Base-by-base conservation (phyloP, 2,888 invertebrate genomes). In the Rhagophthalmus giganteus region DNA sequence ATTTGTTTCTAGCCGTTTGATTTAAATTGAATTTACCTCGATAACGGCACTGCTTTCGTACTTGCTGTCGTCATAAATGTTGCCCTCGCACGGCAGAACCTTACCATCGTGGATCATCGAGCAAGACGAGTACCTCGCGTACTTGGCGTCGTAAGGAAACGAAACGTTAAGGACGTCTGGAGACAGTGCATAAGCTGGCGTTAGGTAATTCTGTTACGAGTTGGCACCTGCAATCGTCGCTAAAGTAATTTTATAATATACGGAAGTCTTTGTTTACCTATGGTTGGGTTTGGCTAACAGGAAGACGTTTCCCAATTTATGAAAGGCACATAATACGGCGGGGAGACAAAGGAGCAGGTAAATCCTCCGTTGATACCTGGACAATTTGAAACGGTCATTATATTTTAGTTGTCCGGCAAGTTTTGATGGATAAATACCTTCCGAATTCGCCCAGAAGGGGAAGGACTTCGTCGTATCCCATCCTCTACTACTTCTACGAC, bases 391-490 rank as follows among this genome's bases (percentile, higher is more conserved):
- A n/a, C n/a, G n/a, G n/a, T n/a, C n/a, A n/a, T n/a, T n/a, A n/a
- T n/a, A n/a, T n/a, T n/a, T n/a, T n/a, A n/a, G n/a, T n/a, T n/a
- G n/a, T n/a, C n/a, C n/a, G n/a, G n/a, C n/a, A n/a, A n/a, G n/a
- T n/a, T n/a, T n/a, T n/a, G n/a, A n/a, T 13, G 11, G 28, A 27
- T 26, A 35, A 28, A 44, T 55, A 75, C 59, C 67, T 78, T 11
- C 87, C 87, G 63, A 87, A 87, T 61, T 85, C 85, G 30, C 87
- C 87, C 70, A 87, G 73, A 48, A 82, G 75, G 1, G 79, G 74
- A 46, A 88, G 79, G 12, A 87, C 81, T 57, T 85, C 85, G 66
- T 88, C 87, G 72, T 86, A 87, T 42, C 83, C 82, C 87, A 87
- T 87, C 3, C 20, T 20, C 7, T 20, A 20, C n/a, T n/a, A n/a